phyloP scores from a whole-genome alignment of 2,888 invertebrate species.

The Melipona bicolor region DNA sequence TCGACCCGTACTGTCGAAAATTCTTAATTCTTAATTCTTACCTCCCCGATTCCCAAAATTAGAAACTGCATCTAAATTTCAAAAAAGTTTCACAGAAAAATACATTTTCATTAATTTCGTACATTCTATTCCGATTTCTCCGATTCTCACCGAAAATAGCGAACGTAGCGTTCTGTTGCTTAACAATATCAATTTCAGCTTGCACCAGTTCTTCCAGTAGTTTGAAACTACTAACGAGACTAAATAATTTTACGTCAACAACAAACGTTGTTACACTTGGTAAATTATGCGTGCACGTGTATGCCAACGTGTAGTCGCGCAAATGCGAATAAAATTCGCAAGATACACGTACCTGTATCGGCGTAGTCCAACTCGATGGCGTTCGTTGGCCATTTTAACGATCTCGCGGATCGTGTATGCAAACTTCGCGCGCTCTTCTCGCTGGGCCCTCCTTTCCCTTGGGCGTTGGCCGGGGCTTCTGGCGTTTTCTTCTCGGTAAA shows the following conservation, averaged over 20 bases:
- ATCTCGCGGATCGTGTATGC: conserved; percentile 5
- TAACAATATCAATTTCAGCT: too few relatives aligned
- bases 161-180: too few relatives aligned
- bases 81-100: neutral
- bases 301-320: too few relatives aligned
- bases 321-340: too few relatives aligned
- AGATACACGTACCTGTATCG: too few relatives aligned
- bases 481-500: neutral
- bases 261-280: neutral
- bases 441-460: neutral
- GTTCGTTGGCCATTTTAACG: conserved; percentile 65
- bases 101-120: neutral
- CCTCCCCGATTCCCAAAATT: neutral
- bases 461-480: neutral
- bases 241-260: neutral
- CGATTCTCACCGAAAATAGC: too few relatives aligned
- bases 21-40: neutral
- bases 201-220: neutral
- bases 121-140: too few relatives aligned
- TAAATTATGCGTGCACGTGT: too few relatives aligned
- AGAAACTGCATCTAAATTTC: neutral
- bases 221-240: neutral
- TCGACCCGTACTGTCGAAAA: neutral
- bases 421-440: conserved; percentile 49
- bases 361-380: too few relatives aligned